Base-by-base conservation (phyloP, 2,888 invertebrate species). In the Resseliella maxima region DNA sequence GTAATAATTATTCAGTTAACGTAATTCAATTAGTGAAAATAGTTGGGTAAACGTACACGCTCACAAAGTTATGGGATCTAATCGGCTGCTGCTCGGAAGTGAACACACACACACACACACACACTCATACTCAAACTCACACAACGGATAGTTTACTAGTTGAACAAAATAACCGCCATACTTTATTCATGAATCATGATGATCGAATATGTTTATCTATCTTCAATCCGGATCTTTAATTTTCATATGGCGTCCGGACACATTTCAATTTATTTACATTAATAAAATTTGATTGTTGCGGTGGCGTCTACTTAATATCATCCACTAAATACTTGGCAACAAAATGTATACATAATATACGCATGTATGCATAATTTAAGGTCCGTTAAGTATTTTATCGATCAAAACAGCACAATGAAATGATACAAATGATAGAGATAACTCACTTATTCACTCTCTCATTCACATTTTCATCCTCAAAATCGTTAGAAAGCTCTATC, bases 21-120 rank as follows among this genome's bases (percentile, higher is more conserved):
- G 72, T 72, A 72, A 72, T 72, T 72, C 72, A 72, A 72, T 72
- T 72, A 72, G 72, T 72, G 72, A 72, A 72, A 31, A 72, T 72
- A 72, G 72, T 72, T 72, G 12, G 72, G 72, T 31, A 35, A 27
- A 72, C 15, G 72, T 27, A 59, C 31, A 72, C 15, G 31, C 72
- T 12, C 31, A n/a, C 21, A 5, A 41, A 41, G 41, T 41, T 12
- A 41, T 8, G 41, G 41, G 12, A 8, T 41, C n/a, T n/a, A 41
- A 12, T 41, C 6, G 12, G 59, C 59, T 59, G 6, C 24, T 18
- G 27, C 31, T 31, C 72, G 72, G 72, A 72, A 72, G 15, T 72
- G 31, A 72, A 72, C 10, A 31, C 10, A 35, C 31, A n/a, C n/a
- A n/a, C n/a, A n/a, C n/a, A n/a, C n/a, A n/a, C n/a, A n/a, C n/a